Evolutionary conservation across 2,797 vertebrate species (phyloP).

Genomic region (Mormyrops boulengeri): DNA sequence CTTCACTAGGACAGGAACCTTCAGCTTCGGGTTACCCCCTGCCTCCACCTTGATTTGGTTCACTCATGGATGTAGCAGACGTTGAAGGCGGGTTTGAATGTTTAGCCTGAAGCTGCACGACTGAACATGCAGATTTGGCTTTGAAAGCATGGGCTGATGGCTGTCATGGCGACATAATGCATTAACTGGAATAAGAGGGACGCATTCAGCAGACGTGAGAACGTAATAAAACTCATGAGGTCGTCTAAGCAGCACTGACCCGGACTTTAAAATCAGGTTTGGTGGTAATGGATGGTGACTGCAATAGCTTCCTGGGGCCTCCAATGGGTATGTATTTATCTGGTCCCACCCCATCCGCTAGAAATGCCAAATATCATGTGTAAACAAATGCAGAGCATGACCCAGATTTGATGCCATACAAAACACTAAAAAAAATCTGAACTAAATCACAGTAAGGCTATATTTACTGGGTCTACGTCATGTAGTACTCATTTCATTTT

Average conservation of each 20-base stretch:
- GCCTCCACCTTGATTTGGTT: background rate
- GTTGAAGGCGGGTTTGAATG: background rate
- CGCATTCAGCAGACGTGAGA: background rate
- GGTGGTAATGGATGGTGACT: background rate
- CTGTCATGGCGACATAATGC: background rate
- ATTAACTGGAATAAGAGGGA: background rate
- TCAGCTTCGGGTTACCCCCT: background rate
- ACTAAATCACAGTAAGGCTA: background rate
- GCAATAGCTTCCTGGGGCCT: background rate
- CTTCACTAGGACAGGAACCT: background rate
- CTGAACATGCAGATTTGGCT: background rate
- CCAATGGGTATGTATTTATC: background rate
- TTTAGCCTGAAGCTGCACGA: background rate
- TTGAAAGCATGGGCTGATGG: background rate
- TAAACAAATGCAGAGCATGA: background rate
- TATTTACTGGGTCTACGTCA: background rate
- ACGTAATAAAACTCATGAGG: background rate
- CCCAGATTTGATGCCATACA: background rate
- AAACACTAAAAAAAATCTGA: background rate
- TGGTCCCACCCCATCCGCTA: background rate
- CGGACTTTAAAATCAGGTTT: background rate
- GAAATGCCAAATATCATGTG: background rate
- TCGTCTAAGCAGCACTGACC: background rate
- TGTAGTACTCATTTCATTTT: background rate
- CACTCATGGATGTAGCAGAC: background rate